These are phyloP conservation scores for Danio albolineatus DNA, from an alignment of 2,797 vertebrate species.

Conservation along the genomic window DNA sequence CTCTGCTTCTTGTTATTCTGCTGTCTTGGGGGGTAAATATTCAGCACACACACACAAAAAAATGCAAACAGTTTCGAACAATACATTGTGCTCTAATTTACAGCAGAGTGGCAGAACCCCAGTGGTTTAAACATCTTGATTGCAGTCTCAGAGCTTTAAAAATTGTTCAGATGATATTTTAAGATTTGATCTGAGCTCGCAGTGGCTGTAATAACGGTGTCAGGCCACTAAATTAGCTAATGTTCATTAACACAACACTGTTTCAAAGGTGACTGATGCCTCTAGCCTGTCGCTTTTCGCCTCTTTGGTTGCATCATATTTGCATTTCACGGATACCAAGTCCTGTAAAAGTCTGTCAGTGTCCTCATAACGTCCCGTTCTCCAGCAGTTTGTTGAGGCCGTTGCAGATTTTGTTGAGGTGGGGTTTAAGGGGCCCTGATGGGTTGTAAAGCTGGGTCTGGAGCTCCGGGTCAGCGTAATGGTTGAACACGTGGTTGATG, in stretches of 20 bases:
- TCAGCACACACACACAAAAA: not conserved
- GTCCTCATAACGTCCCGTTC: conserved; percentile 78
- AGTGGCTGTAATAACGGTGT: conserved; percentile 14
- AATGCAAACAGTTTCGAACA: not conserved
- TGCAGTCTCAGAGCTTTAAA: conserved; percentile 24
- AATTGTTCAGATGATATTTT: not conserved
- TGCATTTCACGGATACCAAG: conserved; percentile 17
- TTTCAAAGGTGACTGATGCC: not conserved
- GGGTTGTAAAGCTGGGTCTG: conserved; percentile 86
- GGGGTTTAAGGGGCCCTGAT: conserved; percentile 71
- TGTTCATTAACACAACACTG: conserved; percentile 33
- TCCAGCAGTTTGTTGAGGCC: conserved; percentile 89
- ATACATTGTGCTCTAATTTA: conserved; percentile 18
- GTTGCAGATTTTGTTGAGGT: conserved; percentile 85
- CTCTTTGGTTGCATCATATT: conserved; percentile 1
- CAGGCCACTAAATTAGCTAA: conserved; percentile 8
- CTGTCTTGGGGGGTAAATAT: not conserved
- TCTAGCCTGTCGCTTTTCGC: not conserved
- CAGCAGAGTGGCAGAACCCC: conserved; percentile 11
- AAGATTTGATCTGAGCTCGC: conserved; percentile 34
- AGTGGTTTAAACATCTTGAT: conserved; percentile 6
- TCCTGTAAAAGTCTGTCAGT: conserved; percentile 32
- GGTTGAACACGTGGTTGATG: conserved; percentile 90
- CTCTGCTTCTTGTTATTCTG: not conserved
- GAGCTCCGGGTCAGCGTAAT: conserved; percentile 84